Percentiles rank a stretch among this genome's conserved stretches.
Conservation (phyloP, 2,797 vertebrate genomes). For the Characodon lateralis region DNA sequence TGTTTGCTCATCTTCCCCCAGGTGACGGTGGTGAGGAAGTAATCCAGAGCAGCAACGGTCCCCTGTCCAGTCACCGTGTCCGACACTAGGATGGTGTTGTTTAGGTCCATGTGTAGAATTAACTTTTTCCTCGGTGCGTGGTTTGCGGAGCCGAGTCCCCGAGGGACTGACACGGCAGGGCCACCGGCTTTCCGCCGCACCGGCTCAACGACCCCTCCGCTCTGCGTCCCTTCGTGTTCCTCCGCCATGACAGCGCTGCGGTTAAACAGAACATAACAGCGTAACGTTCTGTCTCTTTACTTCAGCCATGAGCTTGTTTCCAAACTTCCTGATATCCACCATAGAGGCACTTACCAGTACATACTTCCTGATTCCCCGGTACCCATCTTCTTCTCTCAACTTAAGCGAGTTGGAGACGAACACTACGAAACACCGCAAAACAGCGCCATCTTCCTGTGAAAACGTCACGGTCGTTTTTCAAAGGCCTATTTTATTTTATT, state of each 20-base stretch:
- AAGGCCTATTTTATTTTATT: no score
- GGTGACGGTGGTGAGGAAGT: constrained; percentile 84
- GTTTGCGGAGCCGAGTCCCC: background rate
- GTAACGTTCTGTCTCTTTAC: background rate
- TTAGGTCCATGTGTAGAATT: constrained; percentile 88
- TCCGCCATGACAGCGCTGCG: constrained; percentile 29
- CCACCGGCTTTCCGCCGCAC: constrained; percentile 9
- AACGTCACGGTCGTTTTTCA: background rate
- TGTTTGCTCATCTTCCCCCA: constrained; percentile 80
- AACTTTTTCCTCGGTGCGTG: constrained; percentile 64
- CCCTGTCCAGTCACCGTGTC: constrained; percentile 83
- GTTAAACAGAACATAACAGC: background rate
- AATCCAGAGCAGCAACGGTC: constrained; percentile 81
- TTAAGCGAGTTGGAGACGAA: no score
- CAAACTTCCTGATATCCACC: background rate
- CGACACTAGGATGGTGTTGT: constrained; percentile 87
- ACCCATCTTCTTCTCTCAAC: background rate
- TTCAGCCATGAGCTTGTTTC: background rate
- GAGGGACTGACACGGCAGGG: constrained; percentile 10
- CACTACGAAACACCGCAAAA: background rate
- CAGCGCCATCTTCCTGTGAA: constrained; percentile 6
- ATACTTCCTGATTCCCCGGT: background rate
- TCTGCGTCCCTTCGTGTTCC: constrained; percentile 12
- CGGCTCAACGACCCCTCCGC: background rate
- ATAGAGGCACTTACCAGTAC: background rate